Evolutionary conservation across 2,797 vertebrate genomes (phyloP), one percentile per base, ranked within the genome.

Genomic region (Sebastolobus altivelis): DNA sequence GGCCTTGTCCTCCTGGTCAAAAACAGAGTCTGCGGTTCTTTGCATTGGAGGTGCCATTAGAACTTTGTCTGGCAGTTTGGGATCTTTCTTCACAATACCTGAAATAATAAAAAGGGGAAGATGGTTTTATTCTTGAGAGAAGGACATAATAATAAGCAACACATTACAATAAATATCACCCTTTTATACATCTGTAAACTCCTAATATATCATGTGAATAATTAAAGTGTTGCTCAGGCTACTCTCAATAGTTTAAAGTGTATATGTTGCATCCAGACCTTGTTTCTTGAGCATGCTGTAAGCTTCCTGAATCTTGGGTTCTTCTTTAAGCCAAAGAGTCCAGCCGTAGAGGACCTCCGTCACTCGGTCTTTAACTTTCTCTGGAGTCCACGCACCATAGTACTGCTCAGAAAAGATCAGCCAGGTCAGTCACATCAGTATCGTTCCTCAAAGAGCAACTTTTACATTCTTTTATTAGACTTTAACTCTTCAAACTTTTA

Each of bases 281-380:
- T 98, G 97, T 91, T 97, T 97, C 95, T 97, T 98, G 52, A 99
- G 94, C 97, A 98, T 97, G 80, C 91, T 87, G 92, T 99, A 99
- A 8, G 97, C 97, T 38, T 98, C 97, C 77, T 95, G 95, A 84
- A 99, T 96, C 93, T 98, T 98, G 56, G 95, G 82, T 63, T 95
- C 93, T 1, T 97, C 96, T 81, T 97, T 97, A 72, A 98, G 96
- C 97, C 97, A 98, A 33, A 96, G 95, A 0, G 97, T 97, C 98
- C 98, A 99, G 87, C 98, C 96, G 63, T 97, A 99, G 56, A 99
- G 93, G 56, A 97, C 91, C 94, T 98, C 96, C 0, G 92, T 95
- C 88, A 99, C 92, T 72, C 96, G 94, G 25, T 94, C 93, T 90
- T 98, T 99, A 58, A 98, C 97, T 55, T 89, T 95, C 65, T 96